Evolutionary conservation across 2,113 vertebrate species (phyloP), one percentile per base, ranked within the genome.

Genomic region (Dipodomys spectabilis): DNA sequence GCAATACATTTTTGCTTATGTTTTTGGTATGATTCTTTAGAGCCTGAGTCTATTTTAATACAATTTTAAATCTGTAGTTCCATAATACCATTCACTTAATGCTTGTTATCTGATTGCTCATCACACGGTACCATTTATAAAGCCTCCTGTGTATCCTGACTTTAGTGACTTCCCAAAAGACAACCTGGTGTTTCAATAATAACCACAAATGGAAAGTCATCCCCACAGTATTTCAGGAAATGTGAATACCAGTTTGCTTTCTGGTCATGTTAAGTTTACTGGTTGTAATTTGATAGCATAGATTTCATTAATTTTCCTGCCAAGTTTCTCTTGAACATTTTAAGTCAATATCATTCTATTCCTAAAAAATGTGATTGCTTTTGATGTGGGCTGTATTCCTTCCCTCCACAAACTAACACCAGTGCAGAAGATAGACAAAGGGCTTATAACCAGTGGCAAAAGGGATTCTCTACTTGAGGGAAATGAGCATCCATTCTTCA

Each of bases 201-300:
- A 45, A 62, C 3, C 16, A 32, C 71, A 79, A 18, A 23, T 64
- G 20, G 16, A 57, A 64, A 64, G 22, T n/a, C 35, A 79, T 30
- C 73, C 32, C 10, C 9, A 69, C 77, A 35, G 8, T 68, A 49
- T 72, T 85, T 78, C n/a, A 88, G 88, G 94, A 88, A 91, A 88
- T 85, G 16, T 77, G 53, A 71, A 88, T n/a, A 12, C 67, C 6
- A 18, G 32, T 67, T 81, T 80, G 35, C 75, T 68, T 82, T 30
- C 84, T 35, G 62, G 23, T 23, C 20, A 64, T 64, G 62, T 64
- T 64, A 64, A 64, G 23, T 23, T 64, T 64, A 64, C 11, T 82
- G 22, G 67, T n/a, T 91, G 18, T 19, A 53, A 13, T 82, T 82
- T 89, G 60, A 86, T 25, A 57, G 60, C 28, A 45, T 5, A 57